Base-by-base conservation (phyloP, 2,888 invertebrate genomes). In the Phyllotreta striolata region DNA sequence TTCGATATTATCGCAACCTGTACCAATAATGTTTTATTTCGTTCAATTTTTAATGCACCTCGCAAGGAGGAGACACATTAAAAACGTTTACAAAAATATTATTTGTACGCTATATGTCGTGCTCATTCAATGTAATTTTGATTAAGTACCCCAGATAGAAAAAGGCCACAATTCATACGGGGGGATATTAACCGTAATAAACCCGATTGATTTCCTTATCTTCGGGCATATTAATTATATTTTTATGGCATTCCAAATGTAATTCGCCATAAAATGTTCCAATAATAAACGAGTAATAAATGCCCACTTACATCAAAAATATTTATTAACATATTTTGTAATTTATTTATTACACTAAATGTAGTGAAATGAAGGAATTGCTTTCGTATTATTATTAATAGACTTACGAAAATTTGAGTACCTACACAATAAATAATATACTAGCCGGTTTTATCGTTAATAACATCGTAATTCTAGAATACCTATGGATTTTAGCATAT, bases 1-100 rank as follows among this genome's bases (percentile, higher is more conserved):
- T 71, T 24, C 24, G 73, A 73, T 73, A 64, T 61, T 72, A 72
- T 72, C 72, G 66, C 35, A 52, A 56, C 62, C 67, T 24, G 14
- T 52, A 52, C 52, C 52, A 70, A 68, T 71, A 71, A 72, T 67
- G 67, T 66, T 68, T 54, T 55, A 70, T 67, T 70, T 69, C 66
- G 60, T 63, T 72, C 63, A 70, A 72, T 72, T 62, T 68, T 71
- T 72, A 66, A 72, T 72, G 62, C 40, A 10, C 44, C 46, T 47
- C 39, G 8, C 40, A 54, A n/a, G 56, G 40, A 52, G 44, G 47
- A 54, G 57, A 24, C 40, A 49, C 46, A 39, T 51, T 44, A 35
- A 61, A 46, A 55, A 61, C 46, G 62, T 40, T 59, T 63, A 58
- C 41, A 49, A 60, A 60, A 64, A 60, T 55, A 64, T 64, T 49